phyloP scores from a whole-genome alignment of 2,113 vertebrate species.

The Poeciliopsis retropinna region DNA sequence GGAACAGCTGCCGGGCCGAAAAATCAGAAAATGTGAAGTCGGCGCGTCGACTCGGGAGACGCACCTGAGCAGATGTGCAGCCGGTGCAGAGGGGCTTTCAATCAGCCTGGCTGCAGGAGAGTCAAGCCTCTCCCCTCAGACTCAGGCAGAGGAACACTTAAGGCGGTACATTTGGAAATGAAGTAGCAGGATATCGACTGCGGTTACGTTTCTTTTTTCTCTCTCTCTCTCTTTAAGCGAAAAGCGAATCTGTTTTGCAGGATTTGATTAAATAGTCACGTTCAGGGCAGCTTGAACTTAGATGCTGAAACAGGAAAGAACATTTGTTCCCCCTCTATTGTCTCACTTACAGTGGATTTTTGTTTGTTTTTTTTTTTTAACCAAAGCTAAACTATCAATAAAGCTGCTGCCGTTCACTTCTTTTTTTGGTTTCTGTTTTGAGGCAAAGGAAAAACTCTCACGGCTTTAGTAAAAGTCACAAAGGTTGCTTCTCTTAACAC shows the following conservation, averaged over 20 bases:
- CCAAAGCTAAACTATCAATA: not conserved
- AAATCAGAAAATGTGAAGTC: slow-evolving; percentile 55
- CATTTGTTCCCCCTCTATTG: not conserved
- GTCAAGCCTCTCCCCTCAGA: slow-evolving; percentile 35
- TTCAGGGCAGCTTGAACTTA: not conserved
- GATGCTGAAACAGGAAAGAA: not conserved
- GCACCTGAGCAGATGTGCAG: slow-evolving; percentile 59
- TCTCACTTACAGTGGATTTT: not conserved
- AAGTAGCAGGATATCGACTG: not conserved
- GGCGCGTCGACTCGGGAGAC: slow-evolving; percentile 45
- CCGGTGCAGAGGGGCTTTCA: slow-evolving; percentile 24
- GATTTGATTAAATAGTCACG: not conserved
- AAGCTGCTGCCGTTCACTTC: not conserved
- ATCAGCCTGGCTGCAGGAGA: slow-evolving; percentile 18
- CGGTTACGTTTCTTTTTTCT: no score
- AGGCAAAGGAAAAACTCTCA: not conserved
- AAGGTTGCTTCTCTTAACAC: not conserved
- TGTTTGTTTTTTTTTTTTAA: no score
- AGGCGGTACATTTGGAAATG: not conserved
- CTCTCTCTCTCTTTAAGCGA: not conserved
- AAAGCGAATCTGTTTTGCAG: not conserved
- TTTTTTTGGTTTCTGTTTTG: not conserved
- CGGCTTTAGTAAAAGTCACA: not conserved
- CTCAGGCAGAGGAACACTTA: not conserved
- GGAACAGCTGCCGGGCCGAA: slow-evolving; percentile 64